Evolutionary conservation across 2,888 invertebrate genomes (phyloP), one percentile per base, ranked within the genome.

Genomic region (Nomada lathburiana): DNA sequence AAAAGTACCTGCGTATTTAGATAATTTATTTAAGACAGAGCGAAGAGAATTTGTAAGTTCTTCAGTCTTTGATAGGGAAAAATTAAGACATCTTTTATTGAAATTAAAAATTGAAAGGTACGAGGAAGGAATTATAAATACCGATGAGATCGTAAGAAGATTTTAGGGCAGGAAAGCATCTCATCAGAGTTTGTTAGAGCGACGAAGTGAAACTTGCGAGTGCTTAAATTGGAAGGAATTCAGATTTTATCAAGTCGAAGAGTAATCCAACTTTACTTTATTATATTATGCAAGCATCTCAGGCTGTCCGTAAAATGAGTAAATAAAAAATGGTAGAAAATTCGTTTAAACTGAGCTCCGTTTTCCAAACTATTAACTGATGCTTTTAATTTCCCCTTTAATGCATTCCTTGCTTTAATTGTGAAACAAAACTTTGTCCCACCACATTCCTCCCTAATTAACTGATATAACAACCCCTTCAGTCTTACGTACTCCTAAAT

Each of bases 231-330:
- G 13, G 26, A 29, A 29, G 57, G 57, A 53, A 29, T 29, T 29
- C 5, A 59, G 29, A 59, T 59, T 59, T 55, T 59, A 26, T 7
- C 11, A 29, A 59, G 13, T 59, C 57, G n/a, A 59, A 26, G 57
- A 26, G 57, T 13, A 59, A 59, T 59, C 57, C 29, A n/a, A 26
- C 26, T 29, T 59, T 59, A 13, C 57, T 59, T 59, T 59, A 59
- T 26, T 16, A 26, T 59, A 29, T 26, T 59, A 59, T 16, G 57
- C 26, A 53, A 53, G 10, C 53, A n/a, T n/a, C n/a, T 9, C 53
- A 53, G n/a, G n/a, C n/a, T 53, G 4, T 53, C 18, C 53, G 53
- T n/a, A 20, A n/a, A n/a, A 53, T 10, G 20, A 20, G n/a, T 53
- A 53, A 53, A 55, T 20, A 55, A 16, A 9, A 7, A 23, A 18